Evolutionary conservation across 2,797 vertebrate species (phyloP).

Genomic region (Catamblyrhynchus diadema): DNA sequence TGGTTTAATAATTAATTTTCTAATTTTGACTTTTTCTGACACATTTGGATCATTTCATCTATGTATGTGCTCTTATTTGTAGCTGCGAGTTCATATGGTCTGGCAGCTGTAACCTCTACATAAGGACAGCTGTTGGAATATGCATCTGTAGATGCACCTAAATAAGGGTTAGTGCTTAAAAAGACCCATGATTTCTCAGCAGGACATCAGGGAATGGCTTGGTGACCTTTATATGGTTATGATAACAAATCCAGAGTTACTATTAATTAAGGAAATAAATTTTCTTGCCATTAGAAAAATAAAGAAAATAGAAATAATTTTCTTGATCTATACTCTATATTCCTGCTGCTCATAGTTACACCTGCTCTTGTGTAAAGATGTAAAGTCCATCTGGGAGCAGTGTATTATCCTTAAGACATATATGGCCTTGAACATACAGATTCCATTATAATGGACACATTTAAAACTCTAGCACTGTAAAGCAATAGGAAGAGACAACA

Average conservation of each 20-base stretch:
- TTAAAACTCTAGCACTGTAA: neutral
- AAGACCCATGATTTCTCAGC: neutral
- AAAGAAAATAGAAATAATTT: neutral
- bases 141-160: neutral
- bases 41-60: neutral
- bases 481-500: neutral
- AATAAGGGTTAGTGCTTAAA: neutral
- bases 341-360: neutral
- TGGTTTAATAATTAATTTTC: neutral
- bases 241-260: neutral
- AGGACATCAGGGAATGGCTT: neutral
- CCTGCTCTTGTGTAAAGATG: neutral
- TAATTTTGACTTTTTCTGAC: neutral
- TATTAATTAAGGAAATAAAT: neutral
- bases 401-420: neutral
- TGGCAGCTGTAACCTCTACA: neutral
- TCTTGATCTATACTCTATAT: neutral
- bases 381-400: neutral
- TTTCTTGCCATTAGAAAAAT: neutral
- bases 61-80: neutral
- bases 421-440: neutral
- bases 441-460: neutral
- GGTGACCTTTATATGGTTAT: neutral
- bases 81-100: neutral
- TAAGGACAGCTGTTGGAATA: neutral